Base-by-base conservation (phyloP, 2,797 vertebrate species). In the Oreochromis grahami region DNA sequence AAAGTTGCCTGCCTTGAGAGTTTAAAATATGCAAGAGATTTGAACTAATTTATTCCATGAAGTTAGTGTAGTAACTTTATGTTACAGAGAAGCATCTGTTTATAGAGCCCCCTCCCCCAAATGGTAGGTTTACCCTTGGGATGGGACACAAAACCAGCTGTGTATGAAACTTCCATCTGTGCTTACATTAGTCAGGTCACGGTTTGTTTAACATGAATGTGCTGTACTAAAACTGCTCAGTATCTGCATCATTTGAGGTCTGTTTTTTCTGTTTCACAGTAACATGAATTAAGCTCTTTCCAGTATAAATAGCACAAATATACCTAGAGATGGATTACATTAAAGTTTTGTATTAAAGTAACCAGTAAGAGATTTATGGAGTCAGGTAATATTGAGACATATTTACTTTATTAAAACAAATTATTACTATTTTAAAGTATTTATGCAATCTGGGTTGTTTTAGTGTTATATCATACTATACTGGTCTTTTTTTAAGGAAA, bases 81-180 rank as follows among this genome's bases (percentile, higher is more conserved):
- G 82, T 88, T 48, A n/a, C 72, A 82, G 76, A 78, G 68, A 56
- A 89, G 92, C 92, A 94, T 94, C 91, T 95, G 94, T 89, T 93
- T 89, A 58, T 58, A 63, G 77, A 79, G 36, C 21, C 48, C 81
- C 80, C 53, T 45, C 32, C 70, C 84, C 85, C 78, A 88, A 92
- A 92, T 81, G 86, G 79, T 90, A 53, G 87, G 91, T 90, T 94
- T 93, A 92, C 94, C 92, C 94, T 92, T 91, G 94, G 93, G 94
- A 95, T 76, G 76, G 90, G 82, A 90, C 85, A 93, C 92, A 93
- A 92, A 95, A 92, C 90, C 93, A 94, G 92, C 90, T 93, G 92
- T 86, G 92, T 94, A 91, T 94, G 92, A 94, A 94, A 92, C 87
- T 79, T 93, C 94, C 95, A 95, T 96, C 94, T 96, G 95, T 94